Evolutionary conservation across 2,888 invertebrate genomes (phyloP).

Genomic region (Drosophila gaucha): DNA sequence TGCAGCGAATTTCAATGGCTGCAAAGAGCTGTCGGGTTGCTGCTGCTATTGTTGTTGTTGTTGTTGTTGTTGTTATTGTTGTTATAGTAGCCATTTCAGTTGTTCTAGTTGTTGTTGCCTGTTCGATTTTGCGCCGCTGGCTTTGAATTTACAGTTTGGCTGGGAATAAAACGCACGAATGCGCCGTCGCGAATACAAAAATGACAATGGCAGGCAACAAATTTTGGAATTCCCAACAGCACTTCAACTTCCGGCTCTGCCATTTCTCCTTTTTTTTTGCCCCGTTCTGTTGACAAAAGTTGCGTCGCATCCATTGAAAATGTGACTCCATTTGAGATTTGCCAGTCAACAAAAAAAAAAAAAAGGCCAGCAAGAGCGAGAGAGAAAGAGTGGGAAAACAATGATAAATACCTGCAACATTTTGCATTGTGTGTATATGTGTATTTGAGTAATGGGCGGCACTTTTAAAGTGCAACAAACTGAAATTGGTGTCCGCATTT

Average conservation of each 20-base stretch:
- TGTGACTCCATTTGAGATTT: conserved; percentile 80
- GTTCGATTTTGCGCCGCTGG: conserved; percentile 75
- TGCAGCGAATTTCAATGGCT: conserved; percentile 70
- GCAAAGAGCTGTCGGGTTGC: conserved; percentile 40
- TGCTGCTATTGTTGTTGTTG: conserved; percentile 5
- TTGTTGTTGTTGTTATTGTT: conserved; percentile 4
- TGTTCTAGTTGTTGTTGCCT: conserved; percentile 21
- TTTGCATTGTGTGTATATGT: conserved; percentile 27
- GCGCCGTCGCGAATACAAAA: conserved; percentile 69
- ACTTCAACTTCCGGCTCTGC: conserved; percentile 74
- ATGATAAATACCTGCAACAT: conserved; percentile 50
- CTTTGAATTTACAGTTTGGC: conserved; percentile 77
- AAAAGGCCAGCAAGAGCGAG: neutral
- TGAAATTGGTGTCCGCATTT: conserved; percentile 32
- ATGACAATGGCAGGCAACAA: conserved; percentile 80
- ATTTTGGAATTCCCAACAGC: conserved; percentile 78
- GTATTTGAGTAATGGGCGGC: conserved; percentile 38
- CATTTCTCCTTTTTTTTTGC: conserved; percentile 21
- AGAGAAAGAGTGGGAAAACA: neutral
- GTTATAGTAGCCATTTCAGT: conserved; percentile 5
- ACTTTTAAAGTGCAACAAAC: conserved; percentile 51
- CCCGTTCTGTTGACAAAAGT: conserved; percentile 52
- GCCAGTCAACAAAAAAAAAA: conserved; percentile 32
- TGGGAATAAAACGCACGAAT: conserved; percentile 79
- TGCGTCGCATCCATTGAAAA: conserved; percentile 61